Conservation (phyloP, 2,113 vertebrate genomes). For the Mobula birostris region DNA sequence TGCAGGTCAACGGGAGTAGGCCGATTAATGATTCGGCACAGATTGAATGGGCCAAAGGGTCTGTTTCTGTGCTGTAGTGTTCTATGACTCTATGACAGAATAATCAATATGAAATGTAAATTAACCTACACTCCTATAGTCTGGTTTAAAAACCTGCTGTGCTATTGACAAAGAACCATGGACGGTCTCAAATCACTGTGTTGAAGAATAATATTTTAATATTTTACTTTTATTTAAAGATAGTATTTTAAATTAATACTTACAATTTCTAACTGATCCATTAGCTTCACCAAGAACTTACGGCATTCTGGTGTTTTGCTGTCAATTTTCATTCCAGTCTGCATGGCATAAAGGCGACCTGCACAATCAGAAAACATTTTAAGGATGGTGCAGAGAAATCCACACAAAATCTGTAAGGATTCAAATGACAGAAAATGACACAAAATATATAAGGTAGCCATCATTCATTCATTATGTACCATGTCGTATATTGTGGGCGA, state of each 20-base stretch:
- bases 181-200: neutral
- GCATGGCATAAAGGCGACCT: slow-evolving; percentile 94
- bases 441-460: no score
- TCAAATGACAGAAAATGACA: no score
- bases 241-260: slow-evolving; percentile 48
- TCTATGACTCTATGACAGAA: no score
- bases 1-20: no score
- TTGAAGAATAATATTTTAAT: neutral
- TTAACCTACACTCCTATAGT: neutral
- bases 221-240: neutral
- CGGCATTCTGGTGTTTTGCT: slow-evolving; percentile 89
- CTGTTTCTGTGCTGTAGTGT: no score
- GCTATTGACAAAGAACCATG: neutral
- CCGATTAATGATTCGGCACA: no score
- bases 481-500: no score
- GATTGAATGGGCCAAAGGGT: no score
- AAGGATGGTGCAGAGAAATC: neutral
- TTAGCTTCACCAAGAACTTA: slow-evolving; percentile 88
- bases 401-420: neutral
- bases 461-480: no score
- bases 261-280: slow-evolving; percentile 94
- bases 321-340: slow-evolving; percentile 95
- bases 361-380: slow-evolving; percentile 38
- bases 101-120: neutral
- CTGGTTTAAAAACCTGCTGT: neutral